Conservation (phyloP, 2,113 vertebrate species). For the Charadrius vociferus region DNA sequence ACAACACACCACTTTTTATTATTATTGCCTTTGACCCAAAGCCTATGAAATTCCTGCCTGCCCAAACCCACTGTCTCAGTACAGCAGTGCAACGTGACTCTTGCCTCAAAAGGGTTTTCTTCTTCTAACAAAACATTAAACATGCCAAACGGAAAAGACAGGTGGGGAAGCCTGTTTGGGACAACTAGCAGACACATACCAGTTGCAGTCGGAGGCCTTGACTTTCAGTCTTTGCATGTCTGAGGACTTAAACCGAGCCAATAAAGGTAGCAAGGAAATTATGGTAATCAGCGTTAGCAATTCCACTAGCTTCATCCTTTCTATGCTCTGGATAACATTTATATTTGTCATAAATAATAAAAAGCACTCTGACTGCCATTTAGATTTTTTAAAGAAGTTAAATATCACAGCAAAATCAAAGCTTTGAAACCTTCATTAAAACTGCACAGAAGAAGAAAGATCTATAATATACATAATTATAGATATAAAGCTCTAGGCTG, state of each 20-base stretch:
- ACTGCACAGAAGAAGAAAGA: not conserved
- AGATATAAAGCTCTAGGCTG: not conserved
- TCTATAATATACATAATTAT: not conserved
- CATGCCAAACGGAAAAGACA: not conserved
- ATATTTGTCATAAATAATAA: not conserved
- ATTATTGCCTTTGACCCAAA: slow-evolving; percentile 44
- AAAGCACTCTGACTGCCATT: not conserved
- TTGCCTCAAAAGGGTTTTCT: slow-evolving; percentile 8
- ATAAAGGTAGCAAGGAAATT: not conserved
- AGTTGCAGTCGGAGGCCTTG: not conserved
- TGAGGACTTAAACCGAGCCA: not conserved
- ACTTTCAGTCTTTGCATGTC: not conserved
- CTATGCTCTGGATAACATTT: not conserved
- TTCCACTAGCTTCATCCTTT: not conserved
- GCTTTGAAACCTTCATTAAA: not conserved
- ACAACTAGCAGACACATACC: not conserved
- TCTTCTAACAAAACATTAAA: slow-evolving; percentile 14
- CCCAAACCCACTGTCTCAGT: slow-evolving; percentile 1
- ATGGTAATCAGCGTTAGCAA: not conserved
- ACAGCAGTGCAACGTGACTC: not conserved
- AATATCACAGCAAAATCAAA: not conserved
- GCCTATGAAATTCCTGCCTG: slow-evolving; percentile 6
- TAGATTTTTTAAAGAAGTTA: not conserved
- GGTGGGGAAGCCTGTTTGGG: slow-evolving; percentile 5
- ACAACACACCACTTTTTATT: not conserved